Conservation (phyloP, 23 tunicate species). For the Styela clava region DNA sequence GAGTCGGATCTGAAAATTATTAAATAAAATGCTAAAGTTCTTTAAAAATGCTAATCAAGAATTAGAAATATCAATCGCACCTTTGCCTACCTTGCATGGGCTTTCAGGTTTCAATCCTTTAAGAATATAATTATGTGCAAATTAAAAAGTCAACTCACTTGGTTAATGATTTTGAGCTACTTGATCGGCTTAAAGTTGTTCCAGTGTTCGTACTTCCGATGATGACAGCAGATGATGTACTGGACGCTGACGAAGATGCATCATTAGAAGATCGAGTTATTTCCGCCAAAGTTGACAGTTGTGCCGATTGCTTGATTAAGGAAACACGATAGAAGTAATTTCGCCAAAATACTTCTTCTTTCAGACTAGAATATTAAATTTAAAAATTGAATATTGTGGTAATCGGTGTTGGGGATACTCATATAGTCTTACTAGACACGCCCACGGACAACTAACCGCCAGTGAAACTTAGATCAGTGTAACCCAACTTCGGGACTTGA, state of each 20-base stretch:
- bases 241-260: constrained; percentile 48
- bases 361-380: constrained; percentile 40
- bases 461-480: too few species aligned
- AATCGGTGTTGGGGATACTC: too few species aligned
- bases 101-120: too few species aligned
- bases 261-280: constrained; percentile 32
- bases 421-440: too few species aligned
- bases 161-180: constrained; percentile 54
- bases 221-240: constrained; percentile 70
- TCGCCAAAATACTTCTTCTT: constrained; percentile 93
- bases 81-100: too few species aligned
- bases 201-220: constrained; percentile 55
- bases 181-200: constrained; percentile 54
- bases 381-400: neutral
- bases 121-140: too few species aligned
- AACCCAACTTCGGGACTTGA: too few species aligned
- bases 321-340: constrained; percentile 97
- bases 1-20: neutral
- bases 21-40: too few species aligned
- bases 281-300: constrained; percentile 81
- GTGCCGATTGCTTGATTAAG: constrained; percentile 91
- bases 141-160: constrained; percentile 38
- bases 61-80: too few species aligned
- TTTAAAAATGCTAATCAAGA: too few species aligned
- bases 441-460: too few species aligned